phyloP scores from a whole-genome alignment of 2,888 invertebrate genomes.

The Eupithecia inturbata region DNA sequence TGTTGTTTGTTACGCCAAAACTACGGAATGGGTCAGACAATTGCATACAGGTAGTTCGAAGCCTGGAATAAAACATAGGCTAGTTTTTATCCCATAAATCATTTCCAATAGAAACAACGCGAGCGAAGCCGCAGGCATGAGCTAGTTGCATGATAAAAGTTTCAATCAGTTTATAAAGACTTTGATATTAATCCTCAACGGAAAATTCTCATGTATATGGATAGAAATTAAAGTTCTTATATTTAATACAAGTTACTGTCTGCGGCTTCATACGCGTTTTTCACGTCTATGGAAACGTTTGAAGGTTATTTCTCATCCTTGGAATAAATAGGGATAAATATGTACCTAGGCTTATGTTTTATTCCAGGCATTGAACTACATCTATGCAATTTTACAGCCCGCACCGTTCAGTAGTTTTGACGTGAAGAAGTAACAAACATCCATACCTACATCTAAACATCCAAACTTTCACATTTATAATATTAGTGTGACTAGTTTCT shows the following conservation, averaged over 20 bases:
- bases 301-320: neutral
- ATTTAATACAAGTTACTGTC: neutral
- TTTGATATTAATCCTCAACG: neutral
- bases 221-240: neutral
- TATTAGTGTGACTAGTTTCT: too few species aligned
- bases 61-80: too few species aligned
- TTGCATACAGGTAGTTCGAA: too few species aligned
- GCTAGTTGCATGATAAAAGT: slow-evolving; percentile 31
- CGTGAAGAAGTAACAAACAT: too few species aligned
- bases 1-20: neutral
- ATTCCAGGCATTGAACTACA: too few species aligned
- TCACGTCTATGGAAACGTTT: neutral
- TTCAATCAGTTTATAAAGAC: slow-evolving; percentile 17
- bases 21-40: neutral
- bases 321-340: too few species aligned
- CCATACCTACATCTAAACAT: too few species aligned
- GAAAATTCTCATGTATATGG: neutral
- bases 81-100: too few species aligned
- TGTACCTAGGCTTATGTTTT: too few species aligned
- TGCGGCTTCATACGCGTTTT: neutral
- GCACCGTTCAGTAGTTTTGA: too few species aligned
- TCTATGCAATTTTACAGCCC: too few species aligned
- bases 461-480: too few species aligned
- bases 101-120: neutral
- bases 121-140: neutral